Base-by-base conservation (phyloP, 2,888 invertebrate species). In the Catocala sponsa region DNA sequence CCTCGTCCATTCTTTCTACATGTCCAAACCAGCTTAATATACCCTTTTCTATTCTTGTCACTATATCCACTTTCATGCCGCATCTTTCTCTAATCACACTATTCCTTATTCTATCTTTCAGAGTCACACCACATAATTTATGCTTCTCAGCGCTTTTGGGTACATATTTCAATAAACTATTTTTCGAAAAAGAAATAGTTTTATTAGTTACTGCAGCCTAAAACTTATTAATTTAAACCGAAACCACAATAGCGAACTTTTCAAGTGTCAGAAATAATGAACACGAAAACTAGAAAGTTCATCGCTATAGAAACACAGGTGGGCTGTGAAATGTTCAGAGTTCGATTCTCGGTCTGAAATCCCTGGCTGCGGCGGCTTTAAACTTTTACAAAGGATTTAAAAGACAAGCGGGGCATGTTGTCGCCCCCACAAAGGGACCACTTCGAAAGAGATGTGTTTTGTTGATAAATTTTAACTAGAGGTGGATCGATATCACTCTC, bases 351-450 rank as follows among this genome's bases (percentile, higher is more conserved):
- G 5, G 49, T 41, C 42, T 49, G 15, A 52, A 59, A 41, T 58
- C 48, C 35, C 61, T 5, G 63, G 55, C 50, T 64, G 43, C 43
- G 51, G 42, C 42, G 55, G 65, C 68, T 67, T 70, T 44, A 62
- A 73, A 73, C 56, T 68, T 70, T 59, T 6, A 57, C 73, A 73
- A 72, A 65, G 62, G 65, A 70, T 72, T 68, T 72, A 63, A 63
- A 60, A 65, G 62, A 64, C 62, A 61, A 50, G 46, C 43, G 33
- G 43, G 0, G 13, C 25, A 32, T 48, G 15, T 60, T 64, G 70
- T 68, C 65, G 47, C 15, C 47, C 32, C 5, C 72, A 72, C 62
- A 67, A 59, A 67, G 56, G 44, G 15, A 52, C 5, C 11, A 43
- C 15, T 67, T 62, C 44, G 48, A 59, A 56, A 61, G 44, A 52